Conservation (phyloP, 2,113 vertebrate genomes). For the Nothobranchius furzeri region DNA sequence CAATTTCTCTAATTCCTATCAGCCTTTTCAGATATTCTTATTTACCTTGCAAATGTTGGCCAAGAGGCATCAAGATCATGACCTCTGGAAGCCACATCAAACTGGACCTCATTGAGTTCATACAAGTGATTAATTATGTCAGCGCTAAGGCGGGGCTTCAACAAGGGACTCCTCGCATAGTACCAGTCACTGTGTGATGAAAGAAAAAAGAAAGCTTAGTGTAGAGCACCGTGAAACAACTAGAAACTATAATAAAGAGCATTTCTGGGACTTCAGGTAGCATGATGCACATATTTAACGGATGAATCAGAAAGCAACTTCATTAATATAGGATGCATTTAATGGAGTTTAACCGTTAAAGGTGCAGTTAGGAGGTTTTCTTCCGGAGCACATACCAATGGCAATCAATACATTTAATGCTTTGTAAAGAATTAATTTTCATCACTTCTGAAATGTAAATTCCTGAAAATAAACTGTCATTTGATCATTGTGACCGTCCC, state of each 20-base stretch:
- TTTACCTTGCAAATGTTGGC: slow-evolving; percentile 94
- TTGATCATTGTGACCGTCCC: no score
- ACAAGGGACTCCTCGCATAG: slow-evolving; percentile 91
- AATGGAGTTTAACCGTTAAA: no score
- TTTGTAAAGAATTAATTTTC: no score
- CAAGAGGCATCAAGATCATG: slow-evolving; percentile 93
- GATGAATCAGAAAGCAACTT: not conserved
- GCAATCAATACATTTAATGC: no score
- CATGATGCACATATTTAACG: not conserved
- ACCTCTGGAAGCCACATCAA: slow-evolving; percentile 88
- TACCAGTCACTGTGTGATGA: slow-evolving; percentile 89
- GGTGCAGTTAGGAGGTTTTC: no score
- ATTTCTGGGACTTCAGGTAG: not conserved
- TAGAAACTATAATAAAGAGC: not conserved
- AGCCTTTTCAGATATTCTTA: no score
- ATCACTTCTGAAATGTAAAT: no score
- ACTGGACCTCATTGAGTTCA: slow-evolving; percentile 93
- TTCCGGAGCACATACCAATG: no score
- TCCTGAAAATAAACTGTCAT: no score
- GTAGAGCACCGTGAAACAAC: not conserved
- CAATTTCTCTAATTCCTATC: not conserved
- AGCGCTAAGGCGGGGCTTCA: slow-evolving; percentile 87
- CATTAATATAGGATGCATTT: no score
- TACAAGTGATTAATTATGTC: slow-evolving; percentile 93
- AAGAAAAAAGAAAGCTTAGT: slow-evolving; percentile 4